phyloP scores from a whole-genome alignment of 2,888 invertebrate species.

The Ophraella communa region DNA sequence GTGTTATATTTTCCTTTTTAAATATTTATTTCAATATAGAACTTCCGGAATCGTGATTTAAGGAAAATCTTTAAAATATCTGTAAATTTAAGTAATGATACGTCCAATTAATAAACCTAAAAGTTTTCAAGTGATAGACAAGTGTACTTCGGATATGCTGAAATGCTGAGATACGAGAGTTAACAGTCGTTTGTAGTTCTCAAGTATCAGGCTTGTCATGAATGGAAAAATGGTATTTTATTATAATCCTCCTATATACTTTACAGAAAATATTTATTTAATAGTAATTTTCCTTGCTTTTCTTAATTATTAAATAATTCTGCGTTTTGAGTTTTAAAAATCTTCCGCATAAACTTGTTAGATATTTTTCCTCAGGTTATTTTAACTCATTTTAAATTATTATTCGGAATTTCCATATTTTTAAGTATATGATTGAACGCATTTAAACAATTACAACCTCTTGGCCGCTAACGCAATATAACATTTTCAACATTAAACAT shows the following conservation, averaged over 20 bases:
- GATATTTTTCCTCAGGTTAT: too few relatives aligned
- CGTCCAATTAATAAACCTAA: constrained; percentile 28
- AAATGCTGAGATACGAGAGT: constrained; percentile 21
- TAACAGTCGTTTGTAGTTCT: constrained; percentile 30
- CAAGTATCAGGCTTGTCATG: constrained; percentile 12
- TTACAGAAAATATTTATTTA: neutral
- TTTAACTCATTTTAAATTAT: neutral
- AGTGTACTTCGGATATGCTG: constrained; percentile 23
- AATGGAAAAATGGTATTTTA: constrained; percentile 7
- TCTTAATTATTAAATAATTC: too few relatives aligned
- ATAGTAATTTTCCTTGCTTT: too few relatives aligned
- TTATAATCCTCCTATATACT: neutral
- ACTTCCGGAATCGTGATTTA: too few relatives aligned
- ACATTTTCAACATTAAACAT: constrained; percentile 21
- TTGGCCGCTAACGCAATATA: constrained; percentile 5
- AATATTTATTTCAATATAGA: too few relatives aligned
- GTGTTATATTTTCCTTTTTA: too few relatives aligned
- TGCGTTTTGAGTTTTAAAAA: too few relatives aligned
- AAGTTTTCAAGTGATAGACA: constrained; percentile 19
- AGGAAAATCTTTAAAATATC: constrained; percentile 5
- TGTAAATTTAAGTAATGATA: constrained; percentile 26
- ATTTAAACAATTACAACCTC: constrained; percentile 19
- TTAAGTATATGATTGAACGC: constrained; percentile 2
- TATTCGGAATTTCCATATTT: too few relatives aligned
- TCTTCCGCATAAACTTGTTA: too few relatives aligned